phyloP scores from a whole-genome alignment of 2,888 invertebrate species.

The Xanthorhoe designata region DNA sequence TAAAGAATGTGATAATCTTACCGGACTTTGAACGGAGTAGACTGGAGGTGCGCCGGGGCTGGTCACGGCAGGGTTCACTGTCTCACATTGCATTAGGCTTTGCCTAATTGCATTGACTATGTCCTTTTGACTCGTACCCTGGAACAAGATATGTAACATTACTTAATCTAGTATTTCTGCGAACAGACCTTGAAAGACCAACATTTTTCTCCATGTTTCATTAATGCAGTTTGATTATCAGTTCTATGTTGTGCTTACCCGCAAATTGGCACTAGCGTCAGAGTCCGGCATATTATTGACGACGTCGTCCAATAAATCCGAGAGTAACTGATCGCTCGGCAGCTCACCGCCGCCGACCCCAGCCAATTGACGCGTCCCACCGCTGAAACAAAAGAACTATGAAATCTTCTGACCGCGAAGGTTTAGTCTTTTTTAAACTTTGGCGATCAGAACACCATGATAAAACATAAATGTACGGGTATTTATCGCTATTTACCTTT shows the following conservation, averaged over 20 bases:
- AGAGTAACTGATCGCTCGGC: constrained; percentile 89
- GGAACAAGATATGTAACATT: constrained; percentile 50
- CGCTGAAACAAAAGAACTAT: constrained; percentile 46
- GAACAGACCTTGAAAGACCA: too few species aligned
- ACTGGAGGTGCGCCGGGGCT: constrained; percentile 86
- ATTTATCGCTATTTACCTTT: too few species aligned
- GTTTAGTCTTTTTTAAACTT: too few species aligned
- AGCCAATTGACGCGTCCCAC: constrained; percentile 60
- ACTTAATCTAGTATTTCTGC: too few species aligned
- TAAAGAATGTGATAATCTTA: constrained; percentile 52
- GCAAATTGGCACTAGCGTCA: constrained; percentile 34
- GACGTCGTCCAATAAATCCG: constrained; percentile 94
- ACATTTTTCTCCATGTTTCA: too few species aligned
- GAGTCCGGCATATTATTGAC: constrained; percentile 92
- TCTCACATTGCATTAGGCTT: constrained; percentile 95
- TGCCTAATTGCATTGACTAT: constrained; percentile 94
- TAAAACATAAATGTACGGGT: too few species aligned
- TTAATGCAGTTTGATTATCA: too few species aligned
- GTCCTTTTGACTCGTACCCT: constrained; percentile 86
- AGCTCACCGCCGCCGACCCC: constrained; percentile 70
- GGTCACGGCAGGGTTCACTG: constrained; percentile 83
- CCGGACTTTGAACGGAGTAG: constrained; percentile 85
- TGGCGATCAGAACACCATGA: too few species aligned
- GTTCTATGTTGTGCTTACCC: constrained; percentile 36
- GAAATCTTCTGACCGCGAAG: not conserved